These are phyloP conservation scores for Oriolus oriolus DNA, from an alignment of 2,113 vertebrate species.

Conservation along the genomic window DNA sequence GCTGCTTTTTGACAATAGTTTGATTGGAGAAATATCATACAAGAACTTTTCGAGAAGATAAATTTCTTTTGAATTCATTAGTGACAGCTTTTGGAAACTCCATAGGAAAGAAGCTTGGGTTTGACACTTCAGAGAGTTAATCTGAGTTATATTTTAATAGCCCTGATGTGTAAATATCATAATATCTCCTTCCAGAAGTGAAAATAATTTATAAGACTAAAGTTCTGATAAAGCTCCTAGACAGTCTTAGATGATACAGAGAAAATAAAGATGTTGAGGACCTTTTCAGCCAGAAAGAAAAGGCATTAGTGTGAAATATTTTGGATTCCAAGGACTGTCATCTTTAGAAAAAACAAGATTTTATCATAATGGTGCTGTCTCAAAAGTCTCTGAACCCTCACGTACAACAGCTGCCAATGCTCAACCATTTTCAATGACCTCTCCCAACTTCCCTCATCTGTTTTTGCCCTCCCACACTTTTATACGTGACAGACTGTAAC, in stretches of 20 bases:
- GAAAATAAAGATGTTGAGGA: neutral
- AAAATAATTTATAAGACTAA: neutral
- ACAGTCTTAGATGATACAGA: neutral
- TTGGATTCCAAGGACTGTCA: neutral
- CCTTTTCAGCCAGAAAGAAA: neutral
- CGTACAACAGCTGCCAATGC: rapidly evolving
- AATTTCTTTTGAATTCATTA: neutral
- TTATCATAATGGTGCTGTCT: neutral
- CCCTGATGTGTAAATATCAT: neutral
- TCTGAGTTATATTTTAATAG: neutral
- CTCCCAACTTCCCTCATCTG: neutral
- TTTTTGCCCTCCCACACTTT: neutral
- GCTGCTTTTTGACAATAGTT: neutral
- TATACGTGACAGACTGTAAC: neutral
- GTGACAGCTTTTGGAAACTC: neutral
- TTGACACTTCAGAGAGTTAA: neutral
- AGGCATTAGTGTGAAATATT: neutral
- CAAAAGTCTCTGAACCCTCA: neutral
- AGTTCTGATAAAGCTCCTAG: neutral
- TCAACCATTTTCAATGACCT: neutral
- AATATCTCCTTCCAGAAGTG: neutral
- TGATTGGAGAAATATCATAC: neutral
- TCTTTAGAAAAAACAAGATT: neutral
- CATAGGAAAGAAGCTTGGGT: neutral
- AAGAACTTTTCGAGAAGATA: neutral